Base-by-base conservation (phyloP, 2,888 invertebrate genomes). In the Melolontha melolontha region DNA sequence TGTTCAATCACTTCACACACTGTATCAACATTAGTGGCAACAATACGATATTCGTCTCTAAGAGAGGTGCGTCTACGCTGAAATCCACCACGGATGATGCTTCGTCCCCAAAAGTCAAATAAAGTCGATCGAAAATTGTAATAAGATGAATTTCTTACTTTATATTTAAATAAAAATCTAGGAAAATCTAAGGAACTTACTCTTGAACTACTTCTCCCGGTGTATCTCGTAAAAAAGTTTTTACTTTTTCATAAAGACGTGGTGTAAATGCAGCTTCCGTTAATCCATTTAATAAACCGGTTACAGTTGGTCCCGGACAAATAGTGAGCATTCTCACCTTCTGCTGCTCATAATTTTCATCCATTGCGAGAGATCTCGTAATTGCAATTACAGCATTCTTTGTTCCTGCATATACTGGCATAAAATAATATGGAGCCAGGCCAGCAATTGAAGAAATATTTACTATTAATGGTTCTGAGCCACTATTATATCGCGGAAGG, bases 381-480 rank as follows among this genome's bases (percentile, higher is more conserved):
- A 68, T 27, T 2, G 49, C 50, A 22, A 68, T 57, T n/a, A 68
- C 17, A 2, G 34, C 68, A 16, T 12, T 17, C 50, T 68, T 68
- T 4, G 64, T 68, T 11, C 57, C 57, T 7, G 47, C 14, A 29
- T 68, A 68, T 14, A 68, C 51, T 7, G 68, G 68, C 17, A 49
- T 11, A 6, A 34, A 44, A 10, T 42, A 44, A 6, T 10, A n/a
- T 50, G 63, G 42, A 5, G n/a, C 22, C 8, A 68, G 22, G 7
- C 57, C 68, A 14, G 49, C 52, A 12, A 54, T 55, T 22, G 68
- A 68, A 39, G 64, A 34, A 12, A 68, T 40, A 50, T 68, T 68
- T 11, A 68, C 64, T 27, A 68, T 68, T 1, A 57, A 17, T 1
- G 64, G 64, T 40, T 68, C 63, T 8, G 55, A 44, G n/a, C 41